phyloP scores from a whole-genome alignment of 2,113 vertebrate genomes.

The Neolamprologus falcicula region DNA sequence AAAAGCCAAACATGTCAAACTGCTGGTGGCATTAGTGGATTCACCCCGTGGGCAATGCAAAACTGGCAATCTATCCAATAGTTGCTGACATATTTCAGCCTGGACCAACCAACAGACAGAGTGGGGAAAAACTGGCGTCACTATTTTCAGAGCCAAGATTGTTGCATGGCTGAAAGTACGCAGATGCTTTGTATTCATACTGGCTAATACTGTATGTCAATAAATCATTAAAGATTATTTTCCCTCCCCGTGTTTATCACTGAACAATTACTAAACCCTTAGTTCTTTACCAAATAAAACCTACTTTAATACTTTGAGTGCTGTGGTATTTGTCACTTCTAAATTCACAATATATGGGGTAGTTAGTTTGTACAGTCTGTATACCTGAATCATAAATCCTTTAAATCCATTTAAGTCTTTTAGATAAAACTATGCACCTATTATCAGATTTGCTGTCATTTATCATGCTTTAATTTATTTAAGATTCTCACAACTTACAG shows the following conservation, averaged over 20 bases:
- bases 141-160: not conserved
- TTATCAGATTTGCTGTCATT: not conserved
- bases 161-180: not conserved
- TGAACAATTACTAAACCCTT: not conserved
- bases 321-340: not conserved
- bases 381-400: not conserved
- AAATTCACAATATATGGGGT: not conserved
- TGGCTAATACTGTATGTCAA: not conserved
- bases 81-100: not conserved
- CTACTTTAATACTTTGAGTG: not conserved
- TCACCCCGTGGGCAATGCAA: not conserved
- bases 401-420: not conserved
- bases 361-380: not conserved
- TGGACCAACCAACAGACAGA: not conserved
- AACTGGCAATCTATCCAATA: not conserved
- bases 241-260: accelerated
- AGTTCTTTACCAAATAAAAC: not conserved
- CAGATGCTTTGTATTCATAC: not conserved
- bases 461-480: not conserved
- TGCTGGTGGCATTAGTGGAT: not conserved
- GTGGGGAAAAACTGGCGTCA: not conserved
- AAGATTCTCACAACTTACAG: not conserved
- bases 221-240: not conserved
- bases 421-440: not conserved
- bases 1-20: not conserved